Evolutionary conservation across 2,888 invertebrate genomes (phyloP).

Genomic region (Parelbella ahira): DNA sequence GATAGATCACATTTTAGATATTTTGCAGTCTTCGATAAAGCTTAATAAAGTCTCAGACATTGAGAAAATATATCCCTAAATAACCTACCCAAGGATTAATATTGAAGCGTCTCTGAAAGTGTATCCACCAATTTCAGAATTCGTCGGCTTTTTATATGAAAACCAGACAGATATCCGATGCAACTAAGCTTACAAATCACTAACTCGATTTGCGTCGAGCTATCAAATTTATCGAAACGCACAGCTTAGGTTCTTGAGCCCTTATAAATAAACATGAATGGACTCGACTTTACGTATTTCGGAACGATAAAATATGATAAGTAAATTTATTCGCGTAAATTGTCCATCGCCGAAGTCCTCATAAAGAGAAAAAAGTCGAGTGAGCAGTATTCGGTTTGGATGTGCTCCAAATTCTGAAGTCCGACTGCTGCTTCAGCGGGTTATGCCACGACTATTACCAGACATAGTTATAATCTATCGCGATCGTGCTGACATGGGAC

Average conservation of each 20-base stretch:
- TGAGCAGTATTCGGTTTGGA: constrained; percentile 40
- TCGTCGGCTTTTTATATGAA: no score
- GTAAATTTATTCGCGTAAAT: constrained; percentile 51
- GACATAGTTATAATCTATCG: constrained; percentile 39
- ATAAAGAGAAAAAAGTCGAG: constrained; percentile 35
- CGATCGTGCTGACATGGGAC: constrained; percentile 26
- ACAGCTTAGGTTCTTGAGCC: constrained; percentile 27
- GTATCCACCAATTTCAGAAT: no score
- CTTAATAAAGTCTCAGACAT: no score
- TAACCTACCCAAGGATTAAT: no score
- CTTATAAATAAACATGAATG: constrained; percentile 62
- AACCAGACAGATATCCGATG: constrained; percentile 8
- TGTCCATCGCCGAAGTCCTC: constrained; percentile 38
- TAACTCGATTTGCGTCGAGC: constrained; percentile 30
- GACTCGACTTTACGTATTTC: constrained; percentile 30
- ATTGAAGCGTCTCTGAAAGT: no score
- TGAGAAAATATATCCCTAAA: no score
- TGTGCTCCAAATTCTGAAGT: constrained; percentile 35
- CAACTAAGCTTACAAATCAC: constrained; percentile 26
- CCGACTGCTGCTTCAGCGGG: constrained; percentile 35
- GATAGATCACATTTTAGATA: no score
- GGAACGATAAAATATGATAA: constrained; percentile 52
- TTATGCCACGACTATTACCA: constrained; percentile 34
- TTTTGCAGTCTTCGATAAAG: no score
- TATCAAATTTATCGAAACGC: constrained; percentile 34